Conservation (phyloP, 2,797 vertebrate species). For the Cichlasoma orientale region DNA sequence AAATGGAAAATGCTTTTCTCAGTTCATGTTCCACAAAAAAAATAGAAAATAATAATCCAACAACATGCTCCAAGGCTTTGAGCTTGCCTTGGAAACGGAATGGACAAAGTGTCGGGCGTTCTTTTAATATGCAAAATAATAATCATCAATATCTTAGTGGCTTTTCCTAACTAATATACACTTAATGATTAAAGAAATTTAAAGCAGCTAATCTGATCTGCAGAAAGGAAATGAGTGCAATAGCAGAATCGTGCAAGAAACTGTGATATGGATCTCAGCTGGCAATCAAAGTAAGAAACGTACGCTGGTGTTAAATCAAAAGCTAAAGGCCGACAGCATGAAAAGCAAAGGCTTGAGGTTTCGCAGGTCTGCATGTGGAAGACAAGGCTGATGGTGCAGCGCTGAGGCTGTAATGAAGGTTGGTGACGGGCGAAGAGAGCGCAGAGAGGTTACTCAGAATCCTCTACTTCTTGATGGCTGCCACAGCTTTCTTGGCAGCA, state of each 20-base stretch:
- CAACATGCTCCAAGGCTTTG: background rate
- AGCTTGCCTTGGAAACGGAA: constrained; percentile 36
- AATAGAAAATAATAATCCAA: background rate
- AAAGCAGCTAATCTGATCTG: background rate
- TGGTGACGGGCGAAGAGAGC: background rate
- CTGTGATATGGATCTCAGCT: background rate
- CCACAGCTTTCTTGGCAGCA: constrained; percentile 94
- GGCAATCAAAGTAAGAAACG: background rate
- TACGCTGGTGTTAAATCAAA: background rate
- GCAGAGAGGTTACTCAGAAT: background rate
- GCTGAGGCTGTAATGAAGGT: background rate
- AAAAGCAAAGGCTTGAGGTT: background rate
- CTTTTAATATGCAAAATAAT: background rate
- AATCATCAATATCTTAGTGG: background rate
- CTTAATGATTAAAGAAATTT: background rate
- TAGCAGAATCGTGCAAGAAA: background rate
- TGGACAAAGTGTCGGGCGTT: constrained; percentile 35
- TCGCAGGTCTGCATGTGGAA: constrained; percentile 9
- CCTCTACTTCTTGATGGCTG: constrained; percentile 87
- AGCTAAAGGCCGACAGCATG: background rate
- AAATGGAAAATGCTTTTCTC: background rate
- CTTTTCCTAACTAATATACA: constrained; percentile 1
- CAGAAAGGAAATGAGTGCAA: background rate
- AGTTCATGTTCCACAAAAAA: background rate
- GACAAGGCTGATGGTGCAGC: constrained; percentile 23